Percentiles rank a stretch among this genome's conserved stretches.
These are phyloP conservation scores for Leucozona laternaria DNA, from an alignment of 2,888 invertebrate genomes.

Conservation along the genomic window DNA sequence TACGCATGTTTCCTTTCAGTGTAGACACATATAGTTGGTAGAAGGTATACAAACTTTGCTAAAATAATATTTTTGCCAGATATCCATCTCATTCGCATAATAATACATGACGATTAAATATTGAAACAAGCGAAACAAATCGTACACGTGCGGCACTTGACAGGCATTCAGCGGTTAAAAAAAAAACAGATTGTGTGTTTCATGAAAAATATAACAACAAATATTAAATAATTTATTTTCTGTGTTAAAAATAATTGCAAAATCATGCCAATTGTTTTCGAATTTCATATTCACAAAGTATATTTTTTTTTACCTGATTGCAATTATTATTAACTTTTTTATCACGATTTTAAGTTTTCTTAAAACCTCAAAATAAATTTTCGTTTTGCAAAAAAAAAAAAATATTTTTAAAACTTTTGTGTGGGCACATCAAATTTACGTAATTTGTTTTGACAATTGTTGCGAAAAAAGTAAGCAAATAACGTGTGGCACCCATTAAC, in stretches of 20 bases:
- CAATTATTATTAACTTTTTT: neutral
- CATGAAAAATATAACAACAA: neutral
- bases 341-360: neutral
- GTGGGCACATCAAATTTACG: neutral
- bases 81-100: slow-evolving; percentile 4
- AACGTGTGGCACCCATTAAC: neutral
- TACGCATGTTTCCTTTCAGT: neutral
- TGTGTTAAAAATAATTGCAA: neutral
- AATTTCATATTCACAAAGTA: neutral
- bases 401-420: neutral
- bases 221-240: neutral
- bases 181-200: neutral
- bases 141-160: neutral
- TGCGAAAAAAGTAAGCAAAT: slow-evolving; percentile 7
- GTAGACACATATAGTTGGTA: neutral
- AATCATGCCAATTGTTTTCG: neutral
- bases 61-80: neutral
- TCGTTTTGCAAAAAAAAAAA: neutral
- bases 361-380: neutral
- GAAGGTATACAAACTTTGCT: neutral
- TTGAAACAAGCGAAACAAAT: slow-evolving; percentile 1
- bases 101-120: neutral
- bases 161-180: neutral
- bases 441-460: slow-evolving; percentile 18
- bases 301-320: neutral